Base-by-base conservation (phyloP, 2,797 vertebrate genomes). In the Eutrigla gurnardus region DNA sequence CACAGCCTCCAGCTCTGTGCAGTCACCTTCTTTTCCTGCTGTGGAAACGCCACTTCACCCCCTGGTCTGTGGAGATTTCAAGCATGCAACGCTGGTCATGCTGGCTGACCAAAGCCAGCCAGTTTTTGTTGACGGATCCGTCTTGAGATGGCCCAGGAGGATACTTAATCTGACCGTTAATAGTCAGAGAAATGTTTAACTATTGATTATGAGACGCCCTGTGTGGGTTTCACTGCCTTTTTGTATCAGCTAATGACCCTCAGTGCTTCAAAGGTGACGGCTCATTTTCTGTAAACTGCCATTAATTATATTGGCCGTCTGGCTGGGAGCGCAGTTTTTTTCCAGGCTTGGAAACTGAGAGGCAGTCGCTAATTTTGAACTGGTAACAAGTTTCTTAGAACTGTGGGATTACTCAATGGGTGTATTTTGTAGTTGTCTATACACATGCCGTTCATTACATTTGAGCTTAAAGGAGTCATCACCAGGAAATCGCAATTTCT, bases 161-260 rank as follows among this genome's bases (percentile, higher is more conserved):
- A 72, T 33, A 67, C 42, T 84, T 69, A 68, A 85, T 82, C 74
- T 72, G 60, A 83, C 57, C 61, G 62, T 78, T 49, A 64, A 50
- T 39, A 8, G 54, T 66, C 61, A 42, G 55, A 42, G 47, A 60
- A 53, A 40, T 35, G 69, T 53, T 57, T 57, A 57, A 35, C 36
- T 75, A 82, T 84, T 71, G 77, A 86, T 83, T 61, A 54, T 65
- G 33, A 61, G 66, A 57, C 52, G 32, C 25, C 35, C n/a, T 53
- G 39, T 62, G 77, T 57, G 73, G 55, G 50, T 71, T 75, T 35
- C 8, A 66, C 74, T 11, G 65, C 42, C 14, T 81, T 57, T 60
- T 65, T 75, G 54, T 50, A 78, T 84, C 59, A 64, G 18, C 62
- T 65, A 68, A 77, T 65, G 70, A 68, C 17, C 66, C 17, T 33